Base-by-base conservation (phyloP, 2,888 invertebrate genomes). In the Argyra leucocephala region DNA sequence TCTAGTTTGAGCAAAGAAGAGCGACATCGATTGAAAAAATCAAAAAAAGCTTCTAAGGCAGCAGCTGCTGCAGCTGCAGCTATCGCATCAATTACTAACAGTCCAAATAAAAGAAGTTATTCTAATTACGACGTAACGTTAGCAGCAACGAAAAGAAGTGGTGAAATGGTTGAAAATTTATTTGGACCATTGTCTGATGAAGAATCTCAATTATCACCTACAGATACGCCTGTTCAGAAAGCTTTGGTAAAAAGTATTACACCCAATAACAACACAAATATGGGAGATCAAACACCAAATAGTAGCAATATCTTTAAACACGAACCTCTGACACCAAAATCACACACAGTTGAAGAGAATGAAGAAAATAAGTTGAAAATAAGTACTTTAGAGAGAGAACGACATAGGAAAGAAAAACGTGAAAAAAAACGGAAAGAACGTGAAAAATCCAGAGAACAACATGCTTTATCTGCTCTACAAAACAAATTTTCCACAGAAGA, bases 101-200 rank as follows among this genome's bases (percentile, higher is more conserved):
- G 48, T 48, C 2, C 15, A n/a, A 48, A 48, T 48, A 18, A 5
- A 2, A 15, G 18, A 48, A n/a, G 5, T 15, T 18, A n/a, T 18
- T 18, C 15, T 2, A 48, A 48, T n/a, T 48, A 48, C 18, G 15
- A n/a, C 15, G 31, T 66, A 63, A 64, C 66, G 22, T 61, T 69
- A 21, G 58, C 68, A 0, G 60, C 65, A n/a, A 31, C 59, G 12
- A 59, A 88, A 72, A 86, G 89, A 68, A 89, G 89, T 70, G 91
- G 90, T 69, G 90, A 87, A 26, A 89, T 91, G 78, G 90, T 92
- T 88, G 91, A 92, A 76, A 91, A 91, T 71, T 92, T 93, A 68
- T 93, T 93, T 78, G 93, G 92, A 0, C 90, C 91, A 15, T 81
- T 92, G 67, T 91, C 93, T 1, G 93, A 90, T 73, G 86, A 86